Evolutionary conservation across 2,113 vertebrate species (phyloP), one percentile per base, ranked within the genome.

Genomic region (Sinocyclocheilus rhinocerous): DNA sequence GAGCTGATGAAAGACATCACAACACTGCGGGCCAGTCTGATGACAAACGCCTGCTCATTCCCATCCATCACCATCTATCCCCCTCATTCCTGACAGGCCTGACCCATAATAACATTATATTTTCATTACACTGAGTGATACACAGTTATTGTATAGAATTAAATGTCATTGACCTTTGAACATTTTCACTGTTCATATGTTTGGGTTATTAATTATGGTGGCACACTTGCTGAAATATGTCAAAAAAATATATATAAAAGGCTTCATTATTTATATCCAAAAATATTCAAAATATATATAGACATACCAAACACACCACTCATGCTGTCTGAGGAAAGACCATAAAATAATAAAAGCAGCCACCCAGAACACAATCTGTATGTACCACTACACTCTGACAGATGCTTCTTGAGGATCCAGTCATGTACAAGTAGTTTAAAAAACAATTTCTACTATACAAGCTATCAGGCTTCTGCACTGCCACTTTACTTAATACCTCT

Each of bases 81-180:
- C 15, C 22, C 33, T 59, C 36, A 59, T 80, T 72, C 16, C 65
- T 69, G 77, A 55, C 76, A 79, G 79, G 4, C 45, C 12, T 65
- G 15, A 72, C 11, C 16, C 39, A 50, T 81, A 63, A 52, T 11
- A 39, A 33, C 26, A 50, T 15, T 48, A 11, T 67, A 11, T 85
- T 26, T 33, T 42, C 48, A 72, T 78, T 45, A 29, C 33, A 20
- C 20, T 39, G 13, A 36, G 55, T 29, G 4, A 11, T 39, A 4
- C 22, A 65, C 42, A 67, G n/a, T 82, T 82, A 16, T 29, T 69
- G 9, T 82, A 20, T 45, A 33, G 15, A 45, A 69, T 52, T 26
- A 69, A 69, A 69, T 48, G 42, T 16, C n/a, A 69, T 67, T 81
- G 18, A 24, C 63, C 79, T 45, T 18, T 69, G 22, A 67, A 69